Conservation (phyloP, 2,888 invertebrate species). For the Dyspetes luteomarginatus region DNA sequence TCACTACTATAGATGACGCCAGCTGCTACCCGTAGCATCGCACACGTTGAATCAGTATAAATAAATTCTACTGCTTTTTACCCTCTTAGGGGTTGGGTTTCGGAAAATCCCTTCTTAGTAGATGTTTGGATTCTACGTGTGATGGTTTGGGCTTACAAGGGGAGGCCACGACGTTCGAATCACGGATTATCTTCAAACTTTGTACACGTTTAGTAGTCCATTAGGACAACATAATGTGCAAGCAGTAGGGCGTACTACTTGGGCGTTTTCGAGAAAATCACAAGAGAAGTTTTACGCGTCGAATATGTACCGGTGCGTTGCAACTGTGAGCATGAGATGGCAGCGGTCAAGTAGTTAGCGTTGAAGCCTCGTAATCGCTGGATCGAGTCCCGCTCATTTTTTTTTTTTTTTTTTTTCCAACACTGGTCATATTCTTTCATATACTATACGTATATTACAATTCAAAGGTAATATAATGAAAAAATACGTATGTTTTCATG, state of each 20-base stretch:
- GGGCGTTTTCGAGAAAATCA: background rate
- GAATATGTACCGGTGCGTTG: background rate
- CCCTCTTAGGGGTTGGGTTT: too few species aligned
- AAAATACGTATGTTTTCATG: background rate
- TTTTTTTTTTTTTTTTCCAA: background rate
- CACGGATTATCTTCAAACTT: background rate
- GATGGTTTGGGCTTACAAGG: too few species aligned
- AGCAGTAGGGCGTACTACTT: background rate
- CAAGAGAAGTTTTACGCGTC: background rate
- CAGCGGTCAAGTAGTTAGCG: background rate
- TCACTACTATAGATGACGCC: too few species aligned
- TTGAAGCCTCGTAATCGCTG: background rate
- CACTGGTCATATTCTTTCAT: background rate
- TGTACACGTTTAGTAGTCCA: slow-evolving; percentile 2
- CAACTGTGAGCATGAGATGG: background rate
- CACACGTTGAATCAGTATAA: too few species aligned
- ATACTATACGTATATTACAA: background rate
- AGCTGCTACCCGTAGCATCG: too few species aligned
- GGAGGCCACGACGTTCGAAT: too few species aligned
- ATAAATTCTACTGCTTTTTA: too few species aligned
- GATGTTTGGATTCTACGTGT: too few species aligned
- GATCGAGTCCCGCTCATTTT: background rate
- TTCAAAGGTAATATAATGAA: background rate
- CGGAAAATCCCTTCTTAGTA: too few species aligned
- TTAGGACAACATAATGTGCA: background rate